Evolutionary conservation across 2,113 vertebrate species (phyloP).

Genomic region (Eptesicus fuscus): DNA sequence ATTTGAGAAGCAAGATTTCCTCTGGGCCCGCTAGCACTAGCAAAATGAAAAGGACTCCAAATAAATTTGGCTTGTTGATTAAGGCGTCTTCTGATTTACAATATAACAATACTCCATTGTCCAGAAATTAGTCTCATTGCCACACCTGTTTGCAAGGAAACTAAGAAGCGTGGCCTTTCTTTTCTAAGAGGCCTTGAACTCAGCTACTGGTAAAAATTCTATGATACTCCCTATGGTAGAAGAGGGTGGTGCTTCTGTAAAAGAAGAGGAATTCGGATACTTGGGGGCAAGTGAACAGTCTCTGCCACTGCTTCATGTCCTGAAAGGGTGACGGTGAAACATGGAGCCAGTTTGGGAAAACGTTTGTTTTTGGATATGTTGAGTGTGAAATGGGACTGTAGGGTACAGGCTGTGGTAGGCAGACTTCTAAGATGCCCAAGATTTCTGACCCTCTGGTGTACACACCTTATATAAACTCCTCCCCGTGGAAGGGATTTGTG

Average conservation of each 20-base stretch:
- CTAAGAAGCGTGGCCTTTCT: not conserved
- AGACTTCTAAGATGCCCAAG: not conserved
- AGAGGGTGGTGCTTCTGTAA: not conserved
- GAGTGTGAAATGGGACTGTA: not conserved
- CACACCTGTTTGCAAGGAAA: not conserved
- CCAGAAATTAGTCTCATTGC: not conserved
- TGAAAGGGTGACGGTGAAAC: not conserved
- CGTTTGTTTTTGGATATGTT: not conserved
- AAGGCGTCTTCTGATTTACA: too few relatives aligned
- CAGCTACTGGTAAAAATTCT: not conserved
- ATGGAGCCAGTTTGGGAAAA: not conserved
- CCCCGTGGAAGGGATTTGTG: rapidly evolving
- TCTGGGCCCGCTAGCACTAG: too few relatives aligned
- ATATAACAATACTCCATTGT: not conserved
- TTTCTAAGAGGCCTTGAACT: not conserved
- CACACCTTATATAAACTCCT: not conserved
- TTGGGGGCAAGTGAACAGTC: not conserved
- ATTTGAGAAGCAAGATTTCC: too few relatives aligned
- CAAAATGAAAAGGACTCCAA: too few relatives aligned
- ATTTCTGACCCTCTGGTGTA: not conserved
- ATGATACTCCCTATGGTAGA: not conserved
- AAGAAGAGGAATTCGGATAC: not conserved
- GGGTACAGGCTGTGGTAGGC: not conserved
- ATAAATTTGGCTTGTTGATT: too few relatives aligned
- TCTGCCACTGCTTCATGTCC: not conserved